Evolutionary conservation across 2,888 invertebrate species (phyloP).

Genomic region (Ethmia dodecea): DNA sequence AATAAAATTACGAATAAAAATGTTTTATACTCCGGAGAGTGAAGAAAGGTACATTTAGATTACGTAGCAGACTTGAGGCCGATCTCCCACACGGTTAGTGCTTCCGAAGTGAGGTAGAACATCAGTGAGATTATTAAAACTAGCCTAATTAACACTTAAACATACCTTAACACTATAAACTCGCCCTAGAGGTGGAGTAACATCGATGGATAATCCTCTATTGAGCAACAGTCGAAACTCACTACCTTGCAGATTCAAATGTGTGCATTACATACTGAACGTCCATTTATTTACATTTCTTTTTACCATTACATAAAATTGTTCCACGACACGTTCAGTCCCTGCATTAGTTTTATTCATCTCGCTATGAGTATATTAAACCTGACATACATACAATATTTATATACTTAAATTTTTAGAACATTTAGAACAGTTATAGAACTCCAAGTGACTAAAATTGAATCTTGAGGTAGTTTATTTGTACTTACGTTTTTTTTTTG

Average conservation of each 20-base stretch:
- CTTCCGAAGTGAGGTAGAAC: conserved; percentile 59
- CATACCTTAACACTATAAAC: conserved; percentile 51
- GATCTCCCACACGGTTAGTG: conserved; percentile 47
- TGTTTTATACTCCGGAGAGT: conserved; percentile 75
- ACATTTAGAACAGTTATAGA: conserved; percentile 37
- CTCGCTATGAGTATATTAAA: conserved; percentile 25
- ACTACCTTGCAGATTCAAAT: conserved; percentile 74
- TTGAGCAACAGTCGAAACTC: conserved; percentile 57
- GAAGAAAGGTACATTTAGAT: conserved; percentile 73
- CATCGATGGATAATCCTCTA: conserved; percentile 26
- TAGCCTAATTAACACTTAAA: conserved; percentile 69
- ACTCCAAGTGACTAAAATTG: conserved; percentile 49
- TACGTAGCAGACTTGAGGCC: conserved; percentile 54
- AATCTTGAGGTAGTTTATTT: conserved; percentile 78
- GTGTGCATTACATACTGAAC: too few species aligned
- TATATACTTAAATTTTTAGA: conserved; percentile 36
- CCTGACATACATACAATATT: conserved; percentile 22
- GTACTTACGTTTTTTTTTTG: conserved; percentile 68
- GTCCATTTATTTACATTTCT: conserved; percentile 26
- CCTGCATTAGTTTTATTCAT: conserved; percentile 20
- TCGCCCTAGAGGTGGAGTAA: conserved; percentile 31
- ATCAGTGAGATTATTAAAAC: conserved; percentile 69
- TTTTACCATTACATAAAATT: conserved; percentile 24
- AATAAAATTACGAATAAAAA: conserved; percentile 54
- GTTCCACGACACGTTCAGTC: conserved; percentile 27